Evolutionary conservation across 2,888 invertebrate genomes (phyloP), one percentile per base, ranked within the genome.

Genomic region (Archips crataeganus): DNA sequence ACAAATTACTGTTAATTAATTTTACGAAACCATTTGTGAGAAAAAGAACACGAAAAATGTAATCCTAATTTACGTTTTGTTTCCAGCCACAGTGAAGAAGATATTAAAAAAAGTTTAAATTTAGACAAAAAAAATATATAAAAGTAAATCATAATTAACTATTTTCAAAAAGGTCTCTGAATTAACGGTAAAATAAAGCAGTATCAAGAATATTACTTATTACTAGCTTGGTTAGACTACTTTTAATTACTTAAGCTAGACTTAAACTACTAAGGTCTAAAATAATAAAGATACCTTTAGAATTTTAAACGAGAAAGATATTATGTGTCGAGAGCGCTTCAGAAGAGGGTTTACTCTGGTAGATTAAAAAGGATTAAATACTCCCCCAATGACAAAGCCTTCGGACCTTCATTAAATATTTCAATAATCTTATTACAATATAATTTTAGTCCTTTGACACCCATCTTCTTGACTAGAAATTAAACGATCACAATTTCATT

Each of bases 401-500:
- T 49, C 32, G 59, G 68, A 69, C 68, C 73, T 59, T 68, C 68
- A 73, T 73, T 69, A 69, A 73, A 73, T 73, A 63, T 69, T 73
- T 42, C 73, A 64, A 68, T 64, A 60, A 73, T 69, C 68, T 13
- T 64, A 64, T 69, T 64, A 64, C 57, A 69, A 60, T 69, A 69
- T 11, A 59, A 51, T 60, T 64, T 64, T 39, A 51, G 34, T 70
- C 70, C 69, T 74, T 61, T 65, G 60, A 60, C 42, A 47, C 45
- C 23, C 60, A 54, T 49, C 32, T 10, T 57, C 57, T 65, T 54
- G 86, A 86, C 85, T 87, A 86, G 83, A 81, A 64, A 76, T 80
- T 62, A 67, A 80, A 80, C 80, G 75, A 70, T 77, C 75, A 80
- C 77, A 73, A 79, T 59, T 69, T 51, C 61, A 57, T 60, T 59